These are phyloP conservation scores for Gonatopus flavifemur DNA, from an alignment of 1,140 invertebrate species.

Conservation along the genomic window DNA sequence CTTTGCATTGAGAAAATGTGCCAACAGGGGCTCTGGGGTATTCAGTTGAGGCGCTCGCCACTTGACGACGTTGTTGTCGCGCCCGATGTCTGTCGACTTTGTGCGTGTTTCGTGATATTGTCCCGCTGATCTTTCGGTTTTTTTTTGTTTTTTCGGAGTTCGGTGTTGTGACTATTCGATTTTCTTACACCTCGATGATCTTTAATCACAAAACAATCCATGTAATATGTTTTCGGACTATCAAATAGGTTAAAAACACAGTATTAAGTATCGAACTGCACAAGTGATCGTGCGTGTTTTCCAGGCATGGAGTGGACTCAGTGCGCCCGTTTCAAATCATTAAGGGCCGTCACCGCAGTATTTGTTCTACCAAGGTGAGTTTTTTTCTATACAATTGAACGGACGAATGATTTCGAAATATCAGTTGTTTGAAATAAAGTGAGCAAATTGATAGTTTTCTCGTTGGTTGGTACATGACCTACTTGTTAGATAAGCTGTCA, in stretches of 20 bases:
- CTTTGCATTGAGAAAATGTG: constrained; percentile 6
- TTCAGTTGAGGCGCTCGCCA: constrained; percentile 15
- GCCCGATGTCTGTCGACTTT: constrained; percentile 27
- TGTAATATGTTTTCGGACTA: constrained; percentile 9
- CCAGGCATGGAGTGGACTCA: constrained; percentile 42
- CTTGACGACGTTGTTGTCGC: constrained; percentile 22
- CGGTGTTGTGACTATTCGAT: constrained; percentile 33
- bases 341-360: constrained; percentile 39
- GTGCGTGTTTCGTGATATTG: constrained; percentile 34
- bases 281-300: constrained; percentile 27
- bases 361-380: constrained; percentile 32
- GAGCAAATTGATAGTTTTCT: constrained; percentile 18
- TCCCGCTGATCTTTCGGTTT: constrained; percentile 26
- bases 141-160: constrained; percentile 38
- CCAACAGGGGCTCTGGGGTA: constrained; percentile 1
- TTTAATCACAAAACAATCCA: constrained; percentile 8
- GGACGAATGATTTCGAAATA: neutral
- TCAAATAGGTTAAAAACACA: constrained; percentile 15
- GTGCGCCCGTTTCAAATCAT: constrained; percentile 46
- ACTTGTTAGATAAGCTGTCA: constrained; percentile 37
- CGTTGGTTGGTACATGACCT: constrained; percentile 20
- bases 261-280: too few species aligned
- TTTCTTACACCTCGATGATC: constrained; percentile 26
- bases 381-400: too few species aligned
- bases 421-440: neutral